These are phyloP conservation scores for Vandiemenella viatica DNA, from an alignment of 2,888 invertebrate genomes.

Conservation along the genomic window DNA sequence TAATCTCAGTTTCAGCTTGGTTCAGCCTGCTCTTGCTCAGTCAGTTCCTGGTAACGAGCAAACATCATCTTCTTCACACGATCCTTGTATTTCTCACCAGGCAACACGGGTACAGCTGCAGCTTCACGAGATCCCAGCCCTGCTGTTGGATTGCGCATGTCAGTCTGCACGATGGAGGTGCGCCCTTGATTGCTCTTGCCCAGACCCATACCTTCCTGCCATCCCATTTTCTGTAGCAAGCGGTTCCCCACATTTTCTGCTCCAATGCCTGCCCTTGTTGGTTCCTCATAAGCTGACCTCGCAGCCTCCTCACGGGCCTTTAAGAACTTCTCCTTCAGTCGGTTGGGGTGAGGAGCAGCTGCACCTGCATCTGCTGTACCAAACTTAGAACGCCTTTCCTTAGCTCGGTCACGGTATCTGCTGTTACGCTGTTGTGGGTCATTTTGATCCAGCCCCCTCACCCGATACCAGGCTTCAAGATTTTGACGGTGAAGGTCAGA, in stretches of 20 bases:
- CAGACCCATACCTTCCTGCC: slow-evolving; percentile 92
- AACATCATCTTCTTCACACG: slow-evolving; percentile 82
- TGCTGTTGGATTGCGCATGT: slow-evolving; percentile 52
- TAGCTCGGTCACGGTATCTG: slow-evolving; percentile 84
- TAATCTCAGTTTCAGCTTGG: no score
- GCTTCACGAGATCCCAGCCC: slow-evolving; percentile 76
- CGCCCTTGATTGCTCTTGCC: slow-evolving; percentile 87
- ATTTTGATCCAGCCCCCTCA: slow-evolving; percentile 30
- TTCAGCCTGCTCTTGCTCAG: slow-evolving; percentile 29
- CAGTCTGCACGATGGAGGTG: slow-evolving; percentile 77
- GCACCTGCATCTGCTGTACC: no score
- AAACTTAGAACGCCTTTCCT: slow-evolving; percentile 85
- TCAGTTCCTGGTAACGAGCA: slow-evolving; percentile 69
- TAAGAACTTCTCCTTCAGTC: slow-evolving; percentile 55
- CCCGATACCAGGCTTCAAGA: slow-evolving; percentile 38
- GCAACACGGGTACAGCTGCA: slow-evolving; percentile 54
- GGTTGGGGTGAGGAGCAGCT: slow-evolving; percentile 69
- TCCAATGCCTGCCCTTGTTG: slow-evolving; percentile 53
- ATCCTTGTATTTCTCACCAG: slow-evolving; percentile 76
- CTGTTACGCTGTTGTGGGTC: slow-evolving; percentile 31
- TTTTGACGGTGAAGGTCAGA: slow-evolving; percentile 92
- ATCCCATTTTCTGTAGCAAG: slow-evolving; percentile 96
- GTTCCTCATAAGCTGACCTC: slow-evolving; percentile 31
- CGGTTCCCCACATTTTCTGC: slow-evolving; percentile 89
- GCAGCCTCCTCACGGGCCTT: slow-evolving; percentile 33